Base-by-base conservation (phyloP, 2,888 invertebrate genomes). In the Limnephilus rhombicus region DNA sequence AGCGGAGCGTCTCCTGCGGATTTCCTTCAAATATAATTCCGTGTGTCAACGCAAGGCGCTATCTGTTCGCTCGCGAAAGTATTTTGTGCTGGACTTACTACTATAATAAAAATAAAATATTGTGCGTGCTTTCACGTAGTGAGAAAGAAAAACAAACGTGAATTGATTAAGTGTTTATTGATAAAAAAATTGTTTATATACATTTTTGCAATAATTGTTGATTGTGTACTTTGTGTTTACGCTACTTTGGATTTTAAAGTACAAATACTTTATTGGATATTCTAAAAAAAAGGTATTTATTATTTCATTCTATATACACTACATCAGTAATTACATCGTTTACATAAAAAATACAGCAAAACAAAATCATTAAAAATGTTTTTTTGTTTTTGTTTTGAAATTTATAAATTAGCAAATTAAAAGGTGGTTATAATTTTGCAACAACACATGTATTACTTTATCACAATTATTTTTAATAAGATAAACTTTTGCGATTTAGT, bases 51-150 rank as follows among this genome's bases (percentile, higher is more conserved):
- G 68, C 85, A 90, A 90, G 49, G 83, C 90, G 83, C 41, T 85
- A 90, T 82, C 90, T 90, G 45, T 68, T 34, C 41, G n/a, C 90
- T 90, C 68, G 85, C 90, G 49, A 85, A 85, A 90, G 90, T 90
- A 90, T 85, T 68, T 41, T 53, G 68, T 90, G 83, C 81, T 41
- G 68, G n/a, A 86, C 88, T 68, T 53, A 31, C 80, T 80, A 89
- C 29, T 13, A 49, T 49, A 49, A 49, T 49, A 49, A 90, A 31
- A 18, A 45, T 82, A 82, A 45, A 90, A 90, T 85, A 90, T 90
- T 85, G 85, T 90, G 90, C 90, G 90, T 90, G 90, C 85, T 89
- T 89, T 89, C 88, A 80, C 88, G 88, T 31, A 34, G 88, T 89
- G 90, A 37, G 41, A 89, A 82, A 37, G 37, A 89, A 45, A 82